Percentiles rank a stretch among this genome's conserved stretches.
Conservation (phyloP, 2,797 vertebrate genomes). For the Peromyscus melanophrys region DNA sequence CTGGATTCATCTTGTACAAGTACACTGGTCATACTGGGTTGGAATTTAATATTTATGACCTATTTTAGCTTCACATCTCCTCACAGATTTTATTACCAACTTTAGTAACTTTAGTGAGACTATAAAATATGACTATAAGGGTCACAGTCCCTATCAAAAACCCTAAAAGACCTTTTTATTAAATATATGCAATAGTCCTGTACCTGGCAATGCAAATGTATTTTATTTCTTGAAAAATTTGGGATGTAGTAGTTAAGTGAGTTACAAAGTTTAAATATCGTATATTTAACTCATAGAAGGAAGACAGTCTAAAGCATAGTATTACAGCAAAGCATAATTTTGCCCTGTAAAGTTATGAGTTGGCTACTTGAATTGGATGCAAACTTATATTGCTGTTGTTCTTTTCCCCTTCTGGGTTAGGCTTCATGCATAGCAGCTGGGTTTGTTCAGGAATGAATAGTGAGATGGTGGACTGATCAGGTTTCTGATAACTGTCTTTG, state of each 20-base stretch:
- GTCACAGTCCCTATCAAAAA: not conserved
- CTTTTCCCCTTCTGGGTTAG: not conserved
- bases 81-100: not conserved
- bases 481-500: not conserved
- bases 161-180: not conserved
- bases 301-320: not conserved
- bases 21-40: not conserved
- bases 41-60: not conserved
- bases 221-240: slow-evolving; percentile 9
- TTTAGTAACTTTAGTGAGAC: not conserved
- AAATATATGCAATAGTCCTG: not conserved
- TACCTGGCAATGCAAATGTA: not conserved
- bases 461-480: not conserved
- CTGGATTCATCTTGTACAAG: not conserved
- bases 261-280: not conserved
- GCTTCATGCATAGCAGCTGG: not conserved
- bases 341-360: not conserved
- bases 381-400: not conserved
- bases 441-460: not conserved
- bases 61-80: not conserved
- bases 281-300: not conserved
- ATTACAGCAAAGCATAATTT: not conserved
- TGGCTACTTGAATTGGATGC: not conserved
- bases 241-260: not conserved
- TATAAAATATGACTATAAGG: not conserved